These are phyloP conservation scores for Sinocyclocheilus rhinocerous DNA, from an alignment of 2,113 vertebrate genomes.

Conservation along the genomic window DNA sequence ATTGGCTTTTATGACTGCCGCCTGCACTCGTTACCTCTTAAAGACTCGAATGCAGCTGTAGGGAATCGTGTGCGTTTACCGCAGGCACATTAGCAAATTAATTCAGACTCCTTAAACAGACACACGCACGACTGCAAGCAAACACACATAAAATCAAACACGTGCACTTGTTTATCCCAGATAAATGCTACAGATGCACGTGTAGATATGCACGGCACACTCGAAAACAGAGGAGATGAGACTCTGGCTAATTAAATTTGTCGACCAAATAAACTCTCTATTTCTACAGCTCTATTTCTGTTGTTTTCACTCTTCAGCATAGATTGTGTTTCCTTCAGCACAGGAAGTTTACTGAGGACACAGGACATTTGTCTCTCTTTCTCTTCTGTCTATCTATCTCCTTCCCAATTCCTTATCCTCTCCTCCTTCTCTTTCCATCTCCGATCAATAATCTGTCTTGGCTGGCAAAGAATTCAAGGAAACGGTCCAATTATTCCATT, in stretches of 20 bases:
- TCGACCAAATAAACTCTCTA: neutral
- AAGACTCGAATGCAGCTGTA: conserved; percentile 37
- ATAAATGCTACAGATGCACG: neutral
- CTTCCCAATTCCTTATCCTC: conserved; percentile 20
- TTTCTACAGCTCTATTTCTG: neutral
- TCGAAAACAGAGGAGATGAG: neutral
- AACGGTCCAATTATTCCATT: conserved; percentile 62
- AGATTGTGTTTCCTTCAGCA: conserved; percentile 31
- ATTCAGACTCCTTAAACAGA: conserved; percentile 22
- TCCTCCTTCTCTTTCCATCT: conserved; percentile 5
- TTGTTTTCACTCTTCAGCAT: neutral
- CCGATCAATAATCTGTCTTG: conserved; percentile 65
- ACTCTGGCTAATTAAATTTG: neutral
- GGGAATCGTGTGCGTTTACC: neutral
- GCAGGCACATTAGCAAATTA: conserved; percentile 35
- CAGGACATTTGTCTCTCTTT: conserved; percentile 3
- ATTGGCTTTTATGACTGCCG: neutral
- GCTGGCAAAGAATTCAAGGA: conserved; percentile 61
- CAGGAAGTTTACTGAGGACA: conserved; percentile 32
- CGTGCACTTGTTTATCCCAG: neutral
- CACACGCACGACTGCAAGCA: conserved; percentile 29
- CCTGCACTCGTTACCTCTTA: conserved; percentile 38
- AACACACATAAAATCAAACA: conserved; percentile 34
- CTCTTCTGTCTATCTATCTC: conserved; percentile 4
- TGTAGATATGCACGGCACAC: neutral